Conservation (phyloP, 2,888 invertebrate species). For the Melanotus villosus region DNA sequence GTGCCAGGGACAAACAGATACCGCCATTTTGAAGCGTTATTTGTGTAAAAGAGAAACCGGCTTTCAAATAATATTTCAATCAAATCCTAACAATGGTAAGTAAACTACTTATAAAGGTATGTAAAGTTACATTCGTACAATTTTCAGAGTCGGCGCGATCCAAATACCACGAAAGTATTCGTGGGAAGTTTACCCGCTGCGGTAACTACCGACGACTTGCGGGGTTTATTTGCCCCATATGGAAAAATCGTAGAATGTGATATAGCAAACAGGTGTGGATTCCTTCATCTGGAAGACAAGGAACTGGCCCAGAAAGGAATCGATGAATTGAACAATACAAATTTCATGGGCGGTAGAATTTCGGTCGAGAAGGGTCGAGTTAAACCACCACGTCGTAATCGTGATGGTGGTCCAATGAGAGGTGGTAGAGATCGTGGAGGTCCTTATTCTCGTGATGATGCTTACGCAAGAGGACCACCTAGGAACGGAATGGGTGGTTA, state of each 20-base stretch:
- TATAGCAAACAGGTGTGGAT: conserved; percentile 94
- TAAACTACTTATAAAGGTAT: not conserved
- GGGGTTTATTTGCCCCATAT: conserved; percentile 87
- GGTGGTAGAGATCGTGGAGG: conserved; percentile 68
- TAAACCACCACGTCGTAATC: conserved; percentile 76
- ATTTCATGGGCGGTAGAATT: conserved; percentile 87
- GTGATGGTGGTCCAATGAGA: conserved; percentile 70
- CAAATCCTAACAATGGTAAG: conserved; percentile 14
- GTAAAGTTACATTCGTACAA: not conserved
- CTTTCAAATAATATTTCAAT: not conserved
- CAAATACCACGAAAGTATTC: conserved; percentile 81
- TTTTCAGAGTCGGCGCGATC: conserved; percentile 62
- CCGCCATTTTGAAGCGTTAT: conserved; percentile 31
- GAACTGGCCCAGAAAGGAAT: conserved; percentile 88
- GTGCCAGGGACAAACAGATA: no score
- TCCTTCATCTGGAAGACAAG: conserved; percentile 90
- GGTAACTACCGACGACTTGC: conserved; percentile 86
- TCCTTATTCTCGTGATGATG: conserved; percentile 63
- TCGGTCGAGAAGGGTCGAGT: conserved; percentile 88
- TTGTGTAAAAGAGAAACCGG: not conserved
- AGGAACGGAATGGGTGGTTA: conserved; percentile 47
- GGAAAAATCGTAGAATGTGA: conserved; percentile 94
- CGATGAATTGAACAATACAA: conserved; percentile 82
- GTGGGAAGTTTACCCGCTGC: conserved; percentile 92
- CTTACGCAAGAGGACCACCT: conserved; percentile 52